Evolutionary conservation across 2,113 vertebrate genomes (phyloP).

Genomic region (Pterocles gutturalis): DNA sequence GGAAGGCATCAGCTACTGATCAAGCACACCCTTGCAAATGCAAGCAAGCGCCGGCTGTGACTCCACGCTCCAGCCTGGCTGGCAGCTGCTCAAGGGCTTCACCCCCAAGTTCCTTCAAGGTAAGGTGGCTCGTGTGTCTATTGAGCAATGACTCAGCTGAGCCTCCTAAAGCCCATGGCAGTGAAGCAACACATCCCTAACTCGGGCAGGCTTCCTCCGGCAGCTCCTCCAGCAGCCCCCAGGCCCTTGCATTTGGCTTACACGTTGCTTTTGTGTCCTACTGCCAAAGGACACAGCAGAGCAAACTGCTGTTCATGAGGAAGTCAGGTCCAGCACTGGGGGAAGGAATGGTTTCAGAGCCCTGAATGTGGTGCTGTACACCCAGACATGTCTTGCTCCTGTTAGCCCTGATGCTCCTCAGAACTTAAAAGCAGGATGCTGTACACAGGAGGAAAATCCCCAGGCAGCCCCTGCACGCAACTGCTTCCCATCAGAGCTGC

Average conservation of each 20-base stretch:
- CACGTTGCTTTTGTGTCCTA: rapidly evolving
- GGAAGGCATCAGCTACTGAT: neutral
- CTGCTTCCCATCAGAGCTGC: neutral
- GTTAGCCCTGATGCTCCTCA: neutral
- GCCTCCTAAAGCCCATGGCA: neutral
- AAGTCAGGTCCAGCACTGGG: neutral
- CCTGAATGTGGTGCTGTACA: rapidly evolving
- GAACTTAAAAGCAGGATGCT: neutral
- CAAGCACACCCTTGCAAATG: neutral
- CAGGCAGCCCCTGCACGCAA: neutral
- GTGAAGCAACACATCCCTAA: neutral
- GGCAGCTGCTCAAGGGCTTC: neutral
- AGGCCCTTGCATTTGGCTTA: neutral
- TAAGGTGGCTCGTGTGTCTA: neutral
- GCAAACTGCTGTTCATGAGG: neutral
- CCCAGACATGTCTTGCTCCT: neutral
- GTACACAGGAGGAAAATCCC: neutral
- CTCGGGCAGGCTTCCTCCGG: neutral
- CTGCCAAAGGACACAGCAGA: neutral
- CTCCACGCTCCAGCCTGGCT: neutral
- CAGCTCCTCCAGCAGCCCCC: rapidly evolving
- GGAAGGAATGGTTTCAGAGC: neutral
- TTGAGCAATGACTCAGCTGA: neutral
- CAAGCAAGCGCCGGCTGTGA: neutral
- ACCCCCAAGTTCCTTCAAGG: neutral